A percentile compares a stretch with the other conserved stretches of the same genome.
Evolutionary conservation across 2,113 vertebrate genomes (phyloP).

Genomic region (Bos indicus): DNA sequence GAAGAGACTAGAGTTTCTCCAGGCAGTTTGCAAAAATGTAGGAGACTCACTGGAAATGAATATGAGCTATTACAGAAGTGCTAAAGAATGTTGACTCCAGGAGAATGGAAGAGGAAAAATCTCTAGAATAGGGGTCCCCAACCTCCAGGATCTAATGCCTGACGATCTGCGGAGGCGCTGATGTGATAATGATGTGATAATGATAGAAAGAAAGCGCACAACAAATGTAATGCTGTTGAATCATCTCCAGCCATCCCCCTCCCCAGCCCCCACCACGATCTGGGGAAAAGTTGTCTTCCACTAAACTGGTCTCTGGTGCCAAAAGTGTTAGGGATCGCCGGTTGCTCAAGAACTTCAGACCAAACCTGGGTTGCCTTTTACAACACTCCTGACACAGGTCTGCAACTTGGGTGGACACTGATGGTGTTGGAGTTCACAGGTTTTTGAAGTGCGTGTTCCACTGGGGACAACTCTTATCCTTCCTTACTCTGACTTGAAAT

Average conservation of each 20-base stretch:
- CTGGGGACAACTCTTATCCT: no score
- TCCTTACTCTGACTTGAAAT: background rate
- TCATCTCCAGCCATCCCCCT: background rate
- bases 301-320: background rate
- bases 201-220: background rate
- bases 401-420: background rate
- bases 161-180: background rate
- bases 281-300: background rate
- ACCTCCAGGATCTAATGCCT: background rate
- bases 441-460: background rate
- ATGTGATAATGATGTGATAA: background rate
- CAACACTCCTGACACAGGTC: no score
- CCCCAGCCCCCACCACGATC: background rate
- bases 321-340: background rate
- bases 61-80: background rate
- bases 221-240: background rate
- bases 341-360: background rate
- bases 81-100: background rate
- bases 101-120: background rate
- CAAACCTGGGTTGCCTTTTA: background rate
- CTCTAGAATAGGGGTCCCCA: background rate
- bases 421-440: accelerated
- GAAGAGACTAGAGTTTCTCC: background rate
- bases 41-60: background rate
- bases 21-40: background rate